Base-by-base conservation (phyloP, 2,113 vertebrate genomes). In the Edolisoma coerulescens region DNA sequence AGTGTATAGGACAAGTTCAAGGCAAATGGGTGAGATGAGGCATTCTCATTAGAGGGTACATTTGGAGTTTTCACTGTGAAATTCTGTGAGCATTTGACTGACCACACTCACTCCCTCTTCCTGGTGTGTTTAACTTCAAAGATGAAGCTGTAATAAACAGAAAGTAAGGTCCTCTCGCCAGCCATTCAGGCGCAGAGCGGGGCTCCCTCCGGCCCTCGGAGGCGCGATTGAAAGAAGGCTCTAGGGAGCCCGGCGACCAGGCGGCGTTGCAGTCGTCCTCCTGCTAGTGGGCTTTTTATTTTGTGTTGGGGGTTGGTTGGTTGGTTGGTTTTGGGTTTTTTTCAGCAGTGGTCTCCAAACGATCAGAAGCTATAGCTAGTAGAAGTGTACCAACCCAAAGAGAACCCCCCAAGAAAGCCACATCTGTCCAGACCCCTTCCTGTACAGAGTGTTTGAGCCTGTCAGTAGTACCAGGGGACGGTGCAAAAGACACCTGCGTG, bases 121-220 rank as follows among this genome's bases (percentile, higher is more conserved):
- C 41, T 74, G 49, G 5, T 33, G 16, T 81, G 18, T 64, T 60
- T 78, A 65, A 30, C 45, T 88, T 85, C 42, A 65, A 69, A 83
- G 42, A 23, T 39, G 27, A 75, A 75, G 39, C 50, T 57, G 71
- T 64, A 65, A 56, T 67, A 50, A 86, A 44, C 45, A 45, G 75
- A 77, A 78, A 47, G 54, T 24, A 75, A 44, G 24, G 9, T 59
- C 4, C 42, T 57, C 18, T 69, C 4, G 1, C 23, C 64, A 49
- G 28, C 35, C 64, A 28, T 41, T 49, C 28, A n/a, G 53, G 42
- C 2, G 4, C 24, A 41, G 23, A 11, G 24, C 39, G 15, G 9
- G 37, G 44, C 44, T 41, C 41, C 53, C 32, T 50, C 35, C 0
- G 0, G 44, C 35, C 30, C 23, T 41, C 3, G 1, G 33, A 2